phyloP scores from a whole-genome alignment of 2,888 invertebrate genomes.

The Molanna angustata region DNA sequence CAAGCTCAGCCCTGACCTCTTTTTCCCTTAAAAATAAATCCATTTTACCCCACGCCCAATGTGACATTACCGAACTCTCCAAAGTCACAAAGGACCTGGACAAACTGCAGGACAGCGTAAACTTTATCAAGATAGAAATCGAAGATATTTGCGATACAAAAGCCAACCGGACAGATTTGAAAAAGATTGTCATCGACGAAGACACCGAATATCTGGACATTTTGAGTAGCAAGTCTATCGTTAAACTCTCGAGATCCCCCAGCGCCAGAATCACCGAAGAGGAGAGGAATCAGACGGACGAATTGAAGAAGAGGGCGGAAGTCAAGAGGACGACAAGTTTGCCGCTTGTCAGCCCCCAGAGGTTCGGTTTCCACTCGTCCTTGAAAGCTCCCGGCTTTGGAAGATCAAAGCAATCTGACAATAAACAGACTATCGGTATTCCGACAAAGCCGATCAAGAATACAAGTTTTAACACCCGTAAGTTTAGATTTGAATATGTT shows the following conservation, averaged over 20 bases:
- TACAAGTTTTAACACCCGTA: too few relatives aligned
- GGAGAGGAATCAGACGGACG: too few relatives aligned
- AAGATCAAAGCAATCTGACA: too few relatives aligned
- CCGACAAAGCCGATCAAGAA: too few relatives aligned
- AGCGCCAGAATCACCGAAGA: too few relatives aligned
- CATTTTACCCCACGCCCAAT: background rate
- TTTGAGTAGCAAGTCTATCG: constrained; percentile 3
- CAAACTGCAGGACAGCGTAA: constrained; percentile 12
- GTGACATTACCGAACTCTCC: constrained; percentile 14
- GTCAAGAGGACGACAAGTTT: background rate
- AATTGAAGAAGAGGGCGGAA: background rate
- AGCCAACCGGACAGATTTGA: too few relatives aligned
- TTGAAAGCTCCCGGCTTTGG: too few relatives aligned
- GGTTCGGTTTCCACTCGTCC: too few relatives aligned
- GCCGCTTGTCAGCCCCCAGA: background rate
- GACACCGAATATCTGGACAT: background rate
- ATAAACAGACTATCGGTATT: too few relatives aligned
- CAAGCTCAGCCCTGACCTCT: background rate
- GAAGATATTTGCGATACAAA: constrained; percentile 19
- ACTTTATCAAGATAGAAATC: constrained; percentile 13
- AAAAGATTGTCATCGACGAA: too few relatives aligned
- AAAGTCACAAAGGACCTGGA: constrained; percentile 12
- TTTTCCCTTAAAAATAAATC: background rate
- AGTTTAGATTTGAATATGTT: too few relatives aligned
- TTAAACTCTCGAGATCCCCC: constrained; percentile 8